phyloP scores from a whole-genome alignment of 2,888 invertebrate species.

The Altica lythri region DNA sequence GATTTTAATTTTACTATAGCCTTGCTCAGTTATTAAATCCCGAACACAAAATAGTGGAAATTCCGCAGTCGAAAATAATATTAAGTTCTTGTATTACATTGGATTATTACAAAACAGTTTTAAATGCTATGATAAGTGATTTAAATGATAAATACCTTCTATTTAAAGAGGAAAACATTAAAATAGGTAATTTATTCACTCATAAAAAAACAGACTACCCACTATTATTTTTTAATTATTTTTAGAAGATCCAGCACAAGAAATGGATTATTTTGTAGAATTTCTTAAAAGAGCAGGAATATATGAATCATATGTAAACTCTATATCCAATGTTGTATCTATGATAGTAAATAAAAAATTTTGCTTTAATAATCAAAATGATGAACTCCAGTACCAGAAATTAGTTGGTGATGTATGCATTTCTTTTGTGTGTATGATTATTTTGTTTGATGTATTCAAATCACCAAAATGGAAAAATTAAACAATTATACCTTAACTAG shows the following conservation, averaged over 20 bases:
- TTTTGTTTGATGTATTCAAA: not conserved
- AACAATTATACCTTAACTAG: too few relatives aligned
- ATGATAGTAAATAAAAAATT: slow-evolving; percentile 43
- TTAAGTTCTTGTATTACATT: slow-evolving; percentile 45
- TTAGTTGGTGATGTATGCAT: slow-evolving; percentile 43
- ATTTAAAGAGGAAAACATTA: slow-evolving; percentile 40
- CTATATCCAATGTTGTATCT: slow-evolving; percentile 45
- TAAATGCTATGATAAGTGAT: slow-evolving; percentile 46
- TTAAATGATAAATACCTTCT: slow-evolving; percentile 47
- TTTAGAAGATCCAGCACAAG: slow-evolving; percentile 23
- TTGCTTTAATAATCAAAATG: slow-evolving; percentile 33
- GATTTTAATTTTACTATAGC: too few relatives aligned
- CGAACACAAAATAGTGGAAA: not conserved
- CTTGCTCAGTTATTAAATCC: slow-evolving; percentile 14
- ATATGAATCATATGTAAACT: slow-evolving; percentile 46
- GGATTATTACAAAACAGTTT: slow-evolving; percentile 46
- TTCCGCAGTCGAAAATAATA: slow-evolving; percentile 19
- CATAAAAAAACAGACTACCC: too few relatives aligned
- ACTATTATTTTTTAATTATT: not conserved
- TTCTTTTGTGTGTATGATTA: not conserved
- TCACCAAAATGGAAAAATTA: not conserved
- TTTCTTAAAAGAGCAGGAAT: slow-evolving; percentile 41
- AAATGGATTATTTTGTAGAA: slow-evolving; percentile 37
- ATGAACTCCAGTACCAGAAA: slow-evolving; percentile 38
- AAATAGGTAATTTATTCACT: too few relatives aligned